Base-by-base conservation (phyloP, 2,113 vertebrate species). In the Labrus mixtus region DNA sequence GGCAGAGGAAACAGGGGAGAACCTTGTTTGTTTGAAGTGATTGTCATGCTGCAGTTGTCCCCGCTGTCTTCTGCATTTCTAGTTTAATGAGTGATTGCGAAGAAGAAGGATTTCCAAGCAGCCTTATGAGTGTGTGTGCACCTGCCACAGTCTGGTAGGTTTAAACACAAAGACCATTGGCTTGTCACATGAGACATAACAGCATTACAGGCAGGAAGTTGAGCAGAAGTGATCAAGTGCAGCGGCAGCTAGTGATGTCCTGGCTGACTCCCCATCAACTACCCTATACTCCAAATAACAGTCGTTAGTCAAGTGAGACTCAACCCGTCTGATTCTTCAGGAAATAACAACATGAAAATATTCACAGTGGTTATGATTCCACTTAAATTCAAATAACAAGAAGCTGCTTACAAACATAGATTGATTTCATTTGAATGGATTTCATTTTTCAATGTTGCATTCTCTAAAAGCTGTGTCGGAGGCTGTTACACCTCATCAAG, bases 151-250 rank as follows among this genome's bases (percentile, higher is more conserved):
- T 80, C 60, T 86, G 73, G 59, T 39, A 45, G 62, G 39, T 59
- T 37, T 71, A 81, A 79, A 57, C 61, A 70, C 19, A 36, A 64
- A 76, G 55, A 74, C 8, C 43, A 45, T 23, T 33, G 45, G 45
- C 57, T 76, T 79, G 81, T 87, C 81, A 87, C 60, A 76, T 73
- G 81, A 90, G 65, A 83, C 80, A 8, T 10, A 75, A 48, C 78
- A 70, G 56, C 56, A 23, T 74, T 15, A 46, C 76, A 75, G 46
- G n/a, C 82, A 90, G 86, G 75, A 86, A 89, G 79, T 78, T 10
- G 64, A 67, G 65, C 54, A 50, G 15, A 87, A 67, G 62, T 78
- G 82, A 82, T 82, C 75, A 78, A 74, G 69, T 59, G 41, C 51
- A 19, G 57, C 46, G 13, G 57, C 12, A 56, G 54, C 63, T 17